These are phyloP conservation scores for Pissodes strobi DNA, from an alignment of 1,140 invertebrate species.

Conservation along the genomic window DNA sequence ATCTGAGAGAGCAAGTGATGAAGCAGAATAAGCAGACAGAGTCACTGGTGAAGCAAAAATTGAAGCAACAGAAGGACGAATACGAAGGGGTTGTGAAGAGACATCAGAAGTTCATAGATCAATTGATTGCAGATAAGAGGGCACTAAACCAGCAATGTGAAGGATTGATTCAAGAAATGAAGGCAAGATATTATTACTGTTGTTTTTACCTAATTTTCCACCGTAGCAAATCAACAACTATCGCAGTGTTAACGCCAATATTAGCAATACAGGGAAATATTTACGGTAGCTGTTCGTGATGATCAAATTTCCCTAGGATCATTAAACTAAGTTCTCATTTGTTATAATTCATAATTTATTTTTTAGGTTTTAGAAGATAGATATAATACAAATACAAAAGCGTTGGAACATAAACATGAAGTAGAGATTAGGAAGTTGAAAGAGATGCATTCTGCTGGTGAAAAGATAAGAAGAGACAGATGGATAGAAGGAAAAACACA, in stretches of 20 bases:
- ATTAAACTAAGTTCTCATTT: too few relatives aligned
- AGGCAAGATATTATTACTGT: too few relatives aligned
- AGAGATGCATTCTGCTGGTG: slow-evolving; percentile 67
- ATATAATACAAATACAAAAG: slow-evolving; percentile 59
- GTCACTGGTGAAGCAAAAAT: slow-evolving; percentile 44
- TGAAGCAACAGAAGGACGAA: slow-evolving; percentile 68
- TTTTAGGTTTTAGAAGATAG: slow-evolving; percentile 56
- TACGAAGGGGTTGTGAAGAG: slow-evolving; percentile 65
- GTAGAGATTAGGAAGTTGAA: slow-evolving; percentile 68
- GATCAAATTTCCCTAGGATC: too few relatives aligned
- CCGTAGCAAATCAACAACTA: too few relatives aligned
- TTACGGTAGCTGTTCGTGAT: too few relatives aligned
- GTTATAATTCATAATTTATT: slow-evolving; percentile 6
- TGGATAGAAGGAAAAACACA: slow-evolving; percentile 73
- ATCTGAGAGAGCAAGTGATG: slow-evolving; percentile 44
- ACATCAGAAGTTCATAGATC: slow-evolving; percentile 73
- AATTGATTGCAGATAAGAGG: slow-evolving; percentile 70
- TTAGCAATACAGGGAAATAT: too few relatives aligned
- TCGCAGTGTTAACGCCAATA: too few relatives aligned
- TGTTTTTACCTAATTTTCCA: too few relatives aligned
- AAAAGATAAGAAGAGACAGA: slow-evolving; percentile 68
- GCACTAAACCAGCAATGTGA: slow-evolving; percentile 69
- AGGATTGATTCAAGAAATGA: slow-evolving; percentile 62
- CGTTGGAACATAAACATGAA: slow-evolving; percentile 65
- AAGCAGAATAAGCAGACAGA: slow-evolving; percentile 47